Conservation (phyloP, 2,888 invertebrate genomes). For the Argynnis bischoffii region DNA sequence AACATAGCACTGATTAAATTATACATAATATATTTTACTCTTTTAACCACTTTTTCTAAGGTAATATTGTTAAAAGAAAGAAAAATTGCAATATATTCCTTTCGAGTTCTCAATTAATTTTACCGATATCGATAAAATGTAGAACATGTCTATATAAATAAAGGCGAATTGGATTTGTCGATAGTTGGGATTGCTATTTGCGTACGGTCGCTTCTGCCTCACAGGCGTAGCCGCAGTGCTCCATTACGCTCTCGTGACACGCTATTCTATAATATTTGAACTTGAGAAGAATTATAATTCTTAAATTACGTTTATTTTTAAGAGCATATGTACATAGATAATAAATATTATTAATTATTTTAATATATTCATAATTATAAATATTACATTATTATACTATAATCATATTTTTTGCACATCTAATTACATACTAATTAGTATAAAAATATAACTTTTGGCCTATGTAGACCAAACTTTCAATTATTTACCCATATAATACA, state of each 20-base stretch:
- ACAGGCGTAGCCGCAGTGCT: conserved; percentile 49
- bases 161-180: conserved; percentile 55
- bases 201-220: conserved; percentile 56
- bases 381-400: too few relatives aligned
- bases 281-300: background rate
- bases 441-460: too few relatives aligned
- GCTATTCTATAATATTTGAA: conserved; percentile 32
- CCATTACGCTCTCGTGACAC: conserved; percentile 43
- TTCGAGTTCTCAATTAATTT: background rate
- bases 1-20: too few relatives aligned
- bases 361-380: too few relatives aligned
- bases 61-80: too few relatives aligned
- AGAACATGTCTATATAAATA: conserved; percentile 43
- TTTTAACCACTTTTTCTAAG: too few relatives aligned
- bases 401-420: too few relatives aligned
- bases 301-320: too few relatives aligned
- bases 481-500: background rate
- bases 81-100: too few relatives aligned
- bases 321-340: background rate
- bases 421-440: too few relatives aligned
- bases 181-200: conserved; percentile 56
- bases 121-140: conserved; percentile 20
- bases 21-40: too few relatives aligned
- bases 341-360: background rate
- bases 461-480: background rate